Evolutionary conservation across 2,888 invertebrate species (phyloP).

Genomic region (Plagodis dolabraria): DNA sequence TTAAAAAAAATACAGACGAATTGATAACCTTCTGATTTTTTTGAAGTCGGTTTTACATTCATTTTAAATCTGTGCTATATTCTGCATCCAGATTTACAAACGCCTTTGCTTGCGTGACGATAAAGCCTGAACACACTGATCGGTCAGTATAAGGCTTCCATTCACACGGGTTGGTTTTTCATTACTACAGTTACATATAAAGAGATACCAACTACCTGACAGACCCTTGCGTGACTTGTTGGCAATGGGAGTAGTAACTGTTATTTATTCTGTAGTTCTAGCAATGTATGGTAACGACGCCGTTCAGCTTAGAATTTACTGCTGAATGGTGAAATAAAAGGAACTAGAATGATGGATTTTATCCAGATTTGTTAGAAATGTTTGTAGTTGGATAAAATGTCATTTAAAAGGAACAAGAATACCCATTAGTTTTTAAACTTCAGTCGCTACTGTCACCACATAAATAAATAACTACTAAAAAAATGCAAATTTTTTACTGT

Average conservation of each 20-base stretch:
- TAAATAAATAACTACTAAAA: too few species aligned
- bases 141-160: slow-evolving; percentile 11
- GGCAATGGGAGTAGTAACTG: slow-evolving; percentile 1
- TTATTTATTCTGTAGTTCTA: slow-evolving; percentile 10
- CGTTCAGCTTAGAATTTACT: slow-evolving; percentile 37
- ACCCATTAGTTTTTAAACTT: too few species aligned
- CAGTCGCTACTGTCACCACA: too few species aligned
- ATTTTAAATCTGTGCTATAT: too few species aligned
- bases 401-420: neutral
- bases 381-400: slow-evolving; percentile 16
- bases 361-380: slow-evolving; percentile 33
- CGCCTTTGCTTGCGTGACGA: neutral
- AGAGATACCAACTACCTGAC: slow-evolving; percentile 35
- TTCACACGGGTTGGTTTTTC: slow-evolving; percentile 22
- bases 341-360: slow-evolving; percentile 38
- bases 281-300: slow-evolving; percentile 37
- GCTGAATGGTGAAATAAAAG: slow-evolving; percentile 38
- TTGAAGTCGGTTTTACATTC: too few species aligned
- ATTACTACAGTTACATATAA: slow-evolving; percentile 29
- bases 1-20: too few species aligned
- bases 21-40: too few species aligned
- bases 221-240: slow-evolving; percentile 39
- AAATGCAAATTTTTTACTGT: too few species aligned
- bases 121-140: neutral
- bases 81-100: too few species aligned